A percentile compares a stretch with the other conserved stretches of the same genome.
Evolutionary conservation across 2,797 vertebrate species (phyloP).

Genomic region (Pseudochaenichthys georgianus): DNA sequence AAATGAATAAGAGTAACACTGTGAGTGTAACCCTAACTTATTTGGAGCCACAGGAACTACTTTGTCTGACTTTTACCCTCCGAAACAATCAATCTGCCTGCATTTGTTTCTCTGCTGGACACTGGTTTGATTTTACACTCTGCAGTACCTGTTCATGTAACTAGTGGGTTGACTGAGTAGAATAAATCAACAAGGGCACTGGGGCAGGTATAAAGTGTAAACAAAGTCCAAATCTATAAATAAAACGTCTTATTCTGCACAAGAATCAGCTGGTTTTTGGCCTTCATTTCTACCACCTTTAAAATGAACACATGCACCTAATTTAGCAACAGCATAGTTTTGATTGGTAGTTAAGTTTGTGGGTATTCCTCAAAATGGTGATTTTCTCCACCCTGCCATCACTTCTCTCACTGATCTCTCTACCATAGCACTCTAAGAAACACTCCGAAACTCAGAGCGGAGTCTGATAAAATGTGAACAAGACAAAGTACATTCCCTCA

Average conservation of each 20-base stretch:
- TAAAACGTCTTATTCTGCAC: background rate
- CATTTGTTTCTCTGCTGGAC: slow-evolving; percentile 40
- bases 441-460: background rate
- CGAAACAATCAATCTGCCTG: slow-evolving; percentile 32
- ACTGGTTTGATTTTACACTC: slow-evolving; percentile 32
- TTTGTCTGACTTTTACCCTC: slow-evolving; percentile 31
- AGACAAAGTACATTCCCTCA: background rate
- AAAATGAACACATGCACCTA: background rate
- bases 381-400: background rate
- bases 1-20: background rate
- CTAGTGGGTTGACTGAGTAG: background rate
- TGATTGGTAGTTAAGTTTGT: too few species aligned
- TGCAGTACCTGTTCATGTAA: slow-evolving; percentile 21
- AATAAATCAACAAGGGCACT: slow-evolving; percentile 20
- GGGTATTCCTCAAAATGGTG: too few species aligned
- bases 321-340: too few species aligned
- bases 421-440: too few species aligned
- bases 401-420: background rate
- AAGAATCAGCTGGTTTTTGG: background rate
- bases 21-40: background rate
- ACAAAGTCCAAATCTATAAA: too few species aligned
- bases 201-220: background rate
- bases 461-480: background rate
- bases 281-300: background rate
- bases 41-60: slow-evolving; percentile 30